Conservation (phyloP, 2,888 invertebrate species). For the Tipula lateralis region DNA sequence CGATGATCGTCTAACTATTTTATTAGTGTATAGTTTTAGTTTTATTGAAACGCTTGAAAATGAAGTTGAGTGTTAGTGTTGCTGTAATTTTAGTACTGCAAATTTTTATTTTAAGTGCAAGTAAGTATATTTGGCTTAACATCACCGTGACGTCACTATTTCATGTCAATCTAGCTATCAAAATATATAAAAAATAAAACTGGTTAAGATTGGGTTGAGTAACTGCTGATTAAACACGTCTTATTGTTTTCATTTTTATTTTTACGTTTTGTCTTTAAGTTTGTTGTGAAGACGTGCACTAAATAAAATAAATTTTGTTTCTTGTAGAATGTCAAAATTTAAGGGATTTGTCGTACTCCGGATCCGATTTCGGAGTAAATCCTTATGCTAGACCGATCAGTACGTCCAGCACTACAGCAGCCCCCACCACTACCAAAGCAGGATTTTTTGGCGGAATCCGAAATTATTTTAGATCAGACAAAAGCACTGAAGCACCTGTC, state of each 20-base stretch:
- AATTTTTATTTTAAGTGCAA: neutral
- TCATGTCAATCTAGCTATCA: neutral
- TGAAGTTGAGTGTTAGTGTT: neutral
- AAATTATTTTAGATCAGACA: constrained; percentile 41
- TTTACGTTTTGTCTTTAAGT: neutral
- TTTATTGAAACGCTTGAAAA: neutral
- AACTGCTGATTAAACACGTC: neutral
- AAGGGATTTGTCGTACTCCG: neutral
- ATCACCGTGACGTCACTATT: neutral
- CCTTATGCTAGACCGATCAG: neutral
- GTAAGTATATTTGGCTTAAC: neutral
- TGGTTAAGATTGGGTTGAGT: neutral
- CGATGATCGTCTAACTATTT: neutral
- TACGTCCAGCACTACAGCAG: constrained; percentile 39
- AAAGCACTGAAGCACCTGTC: constrained; percentile 35
- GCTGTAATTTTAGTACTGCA: neutral
- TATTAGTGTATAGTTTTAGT: neutral
- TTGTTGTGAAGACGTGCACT: neutral
- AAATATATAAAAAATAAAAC: neutral
- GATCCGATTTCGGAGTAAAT: neutral
- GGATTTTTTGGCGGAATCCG: constrained; percentile 44
- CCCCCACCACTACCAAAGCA: constrained; percentile 41
- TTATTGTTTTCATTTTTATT: neutral
- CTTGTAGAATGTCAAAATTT: constrained; percentile 16
- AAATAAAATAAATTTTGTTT: too few relatives aligned